These are phyloP conservation scores for Perca flavescens DNA, from an alignment of 2,113 vertebrate species.

Conservation along the genomic window DNA sequence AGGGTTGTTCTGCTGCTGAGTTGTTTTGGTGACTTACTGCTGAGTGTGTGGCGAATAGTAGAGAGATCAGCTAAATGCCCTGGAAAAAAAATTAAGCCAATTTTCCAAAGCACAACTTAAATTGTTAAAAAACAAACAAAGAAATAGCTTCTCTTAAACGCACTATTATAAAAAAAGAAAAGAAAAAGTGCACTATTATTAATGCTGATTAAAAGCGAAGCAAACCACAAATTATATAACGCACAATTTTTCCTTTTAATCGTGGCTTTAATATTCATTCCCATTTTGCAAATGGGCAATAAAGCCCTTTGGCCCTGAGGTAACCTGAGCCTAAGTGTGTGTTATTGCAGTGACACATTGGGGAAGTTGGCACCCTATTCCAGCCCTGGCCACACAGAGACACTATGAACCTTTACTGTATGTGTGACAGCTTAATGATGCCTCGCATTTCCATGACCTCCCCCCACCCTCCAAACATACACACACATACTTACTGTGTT, in stretches of 20 bases:
- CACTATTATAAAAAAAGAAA: slow-evolving; percentile 44
- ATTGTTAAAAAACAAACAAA: slow-evolving; percentile 48
- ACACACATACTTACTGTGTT: slow-evolving; percentile 47
- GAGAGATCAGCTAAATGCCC: slow-evolving; percentile 56
- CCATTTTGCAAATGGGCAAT: slow-evolving; percentile 46
- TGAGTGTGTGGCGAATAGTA: slow-evolving; percentile 59
- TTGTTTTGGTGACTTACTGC: slow-evolving; percentile 67
- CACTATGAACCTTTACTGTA: slow-evolving; percentile 60
- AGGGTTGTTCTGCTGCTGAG: slow-evolving; percentile 51
- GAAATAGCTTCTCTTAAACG: slow-evolving; percentile 20
- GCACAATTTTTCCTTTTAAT: slow-evolving; percentile 51
- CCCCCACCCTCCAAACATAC: slow-evolving; percentile 55
- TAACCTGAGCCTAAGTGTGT: slow-evolving; percentile 60
- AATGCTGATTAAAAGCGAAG: slow-evolving; percentile 64
- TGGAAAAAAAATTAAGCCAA: slow-evolving; percentile 54
- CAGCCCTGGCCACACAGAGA: slow-evolving; percentile 38
- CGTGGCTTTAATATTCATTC: slow-evolving; percentile 35
- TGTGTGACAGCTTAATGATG: slow-evolving; percentile 78
- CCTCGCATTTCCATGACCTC: slow-evolving; percentile 72
- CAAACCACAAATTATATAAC: slow-evolving; percentile 62
- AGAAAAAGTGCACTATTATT: slow-evolving; percentile 36
- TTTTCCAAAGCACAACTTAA: slow-evolving; percentile 66
- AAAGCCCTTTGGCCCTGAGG: slow-evolving; percentile 50
- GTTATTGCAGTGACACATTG: slow-evolving; percentile 73
- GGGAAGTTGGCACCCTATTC: slow-evolving; percentile 59